Evolutionary conservation across 1,140 invertebrate genomes (phyloP).

Genomic region (Ooceraea biroi): DNA sequence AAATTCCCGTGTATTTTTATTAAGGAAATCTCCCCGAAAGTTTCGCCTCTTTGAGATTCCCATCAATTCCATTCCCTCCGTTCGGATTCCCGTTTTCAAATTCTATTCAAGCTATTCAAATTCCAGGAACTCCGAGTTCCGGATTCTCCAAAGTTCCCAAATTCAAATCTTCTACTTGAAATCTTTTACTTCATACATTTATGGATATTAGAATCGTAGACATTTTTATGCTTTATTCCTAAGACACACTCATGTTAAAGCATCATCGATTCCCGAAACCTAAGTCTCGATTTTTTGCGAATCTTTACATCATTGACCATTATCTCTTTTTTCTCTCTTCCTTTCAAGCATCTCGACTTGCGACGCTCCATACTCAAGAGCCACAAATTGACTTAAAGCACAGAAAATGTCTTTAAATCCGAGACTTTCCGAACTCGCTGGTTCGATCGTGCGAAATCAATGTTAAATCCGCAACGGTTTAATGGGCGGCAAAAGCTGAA

Average conservation of each 20-base stretch:
- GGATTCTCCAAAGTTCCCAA: no score
- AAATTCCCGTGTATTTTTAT: no score
- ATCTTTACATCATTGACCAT: neutral
- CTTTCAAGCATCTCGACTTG: neutral
- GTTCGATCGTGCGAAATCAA: neutral
- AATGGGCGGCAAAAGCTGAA: constrained; percentile 26
- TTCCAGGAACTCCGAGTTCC: no score
- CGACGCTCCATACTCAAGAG: no score
- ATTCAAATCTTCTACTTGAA: neutral
- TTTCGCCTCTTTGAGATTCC: no score
- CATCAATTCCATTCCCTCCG: no score
- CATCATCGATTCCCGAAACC: neutral
- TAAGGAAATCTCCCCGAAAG: no score
- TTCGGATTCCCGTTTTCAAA: no score
- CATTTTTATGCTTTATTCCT: neutral
- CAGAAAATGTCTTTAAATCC: neutral
- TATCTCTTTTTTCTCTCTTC: neutral
- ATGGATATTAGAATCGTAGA: no score
- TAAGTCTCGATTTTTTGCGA: neutral
- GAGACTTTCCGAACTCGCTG: constrained; percentile 9
- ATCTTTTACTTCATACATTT: neutral
- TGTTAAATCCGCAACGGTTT: neutral
- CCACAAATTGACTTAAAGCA: neutral
- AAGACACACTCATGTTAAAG: constrained; percentile 6
- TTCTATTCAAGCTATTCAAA: no score